Evolutionary conservation across 2,888 invertebrate species (phyloP).

Genomic region (Dryobotodes eremita): DNA sequence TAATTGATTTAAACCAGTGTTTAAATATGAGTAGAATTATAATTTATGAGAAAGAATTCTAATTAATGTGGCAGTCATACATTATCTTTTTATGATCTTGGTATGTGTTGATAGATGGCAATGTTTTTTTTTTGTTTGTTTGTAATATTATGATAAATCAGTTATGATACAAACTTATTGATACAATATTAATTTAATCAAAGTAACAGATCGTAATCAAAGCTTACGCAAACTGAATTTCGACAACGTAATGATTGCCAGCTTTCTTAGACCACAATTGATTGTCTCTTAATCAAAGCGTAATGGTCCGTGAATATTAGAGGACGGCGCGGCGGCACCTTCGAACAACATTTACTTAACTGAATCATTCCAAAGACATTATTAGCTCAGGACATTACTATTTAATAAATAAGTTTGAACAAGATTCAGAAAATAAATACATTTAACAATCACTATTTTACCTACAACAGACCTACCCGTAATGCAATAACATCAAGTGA

Average conservation of each 20-base stretch:
- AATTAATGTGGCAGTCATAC: constrained; percentile 22
- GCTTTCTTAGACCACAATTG: constrained; percentile 69
- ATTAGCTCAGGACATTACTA: constrained; percentile 46
- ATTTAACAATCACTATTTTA: constrained; percentile 15
- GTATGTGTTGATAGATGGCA: constrained; percentile 32
- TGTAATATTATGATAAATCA: constrained; percentile 8
- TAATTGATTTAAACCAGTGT: constrained; percentile 36
- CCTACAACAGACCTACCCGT: neutral
- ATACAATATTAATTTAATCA: constrained; percentile 44
- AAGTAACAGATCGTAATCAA: constrained; percentile 43
- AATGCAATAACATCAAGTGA: neutral
- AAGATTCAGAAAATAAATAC: constrained; percentile 39
- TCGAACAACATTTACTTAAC: constrained; percentile 58
- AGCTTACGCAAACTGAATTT: constrained; percentile 53
- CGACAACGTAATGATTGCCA: constrained; percentile 64
- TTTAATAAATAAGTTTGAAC: constrained; percentile 37
- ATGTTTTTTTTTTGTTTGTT: constrained; percentile 22
- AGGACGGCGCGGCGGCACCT: constrained; percentile 54
- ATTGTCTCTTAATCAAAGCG: constrained; percentile 65
- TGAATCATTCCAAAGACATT: constrained; percentile 46
- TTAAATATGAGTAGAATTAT: constrained; percentile 22
- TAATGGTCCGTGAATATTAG: constrained; percentile 62
- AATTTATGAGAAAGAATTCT: constrained; percentile 49
- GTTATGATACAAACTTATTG: neutral
- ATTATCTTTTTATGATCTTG: constrained; percentile 35